Evolutionary conservation across 2,113 vertebrate genomes (phyloP).

Genomic region (Arothron firmamentum): DNA sequence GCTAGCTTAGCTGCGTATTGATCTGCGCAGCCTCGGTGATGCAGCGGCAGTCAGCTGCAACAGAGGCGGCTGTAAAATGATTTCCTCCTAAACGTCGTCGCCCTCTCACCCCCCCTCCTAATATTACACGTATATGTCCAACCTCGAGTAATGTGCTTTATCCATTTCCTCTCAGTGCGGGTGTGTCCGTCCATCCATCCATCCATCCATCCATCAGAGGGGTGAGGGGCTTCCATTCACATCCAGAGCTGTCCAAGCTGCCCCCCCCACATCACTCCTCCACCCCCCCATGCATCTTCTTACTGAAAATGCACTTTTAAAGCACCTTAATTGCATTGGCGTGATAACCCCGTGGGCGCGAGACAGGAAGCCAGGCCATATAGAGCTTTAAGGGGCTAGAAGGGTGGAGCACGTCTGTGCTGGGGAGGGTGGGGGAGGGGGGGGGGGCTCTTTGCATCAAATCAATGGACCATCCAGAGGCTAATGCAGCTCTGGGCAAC

Average conservation of each 20-base stretch:
- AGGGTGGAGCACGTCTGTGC: conserved; percentile 31
- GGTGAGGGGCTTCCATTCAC: conserved; percentile 50
- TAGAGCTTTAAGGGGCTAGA: conserved; percentile 70
- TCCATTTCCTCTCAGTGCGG: conserved; percentile 27
- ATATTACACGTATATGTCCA: conserved; percentile 43
- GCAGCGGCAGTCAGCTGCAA: conserved; percentile 21
- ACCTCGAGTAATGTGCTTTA: conserved; percentile 39
- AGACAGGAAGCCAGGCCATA: conserved; percentile 91
- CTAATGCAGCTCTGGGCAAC: conserved; percentile 95
- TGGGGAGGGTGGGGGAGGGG: conserved; percentile 23
- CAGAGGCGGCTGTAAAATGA: conserved; percentile 41
- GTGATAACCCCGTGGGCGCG: conserved; percentile 91
- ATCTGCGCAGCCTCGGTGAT: conserved; percentile 14
- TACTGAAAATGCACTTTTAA: conserved; percentile 98
- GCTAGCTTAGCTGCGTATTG: too few species aligned
- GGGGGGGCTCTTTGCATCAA: conserved; percentile 85
- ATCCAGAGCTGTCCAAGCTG: conserved; percentile 61
- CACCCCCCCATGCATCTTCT: conserved; percentile 71
- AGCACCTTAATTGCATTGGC: conserved; percentile 98
- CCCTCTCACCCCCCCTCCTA: conserved; percentile 24
- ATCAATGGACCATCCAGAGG: conserved; percentile 92
- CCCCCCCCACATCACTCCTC: conserved; percentile 76
- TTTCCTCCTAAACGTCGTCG: conserved; percentile 51
- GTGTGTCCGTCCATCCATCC: conserved; percentile 58
- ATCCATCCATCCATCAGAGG: conserved; percentile 47